Conservation (phyloP, 2,113 vertebrate genomes). For the Leptosomus discolor region DNA sequence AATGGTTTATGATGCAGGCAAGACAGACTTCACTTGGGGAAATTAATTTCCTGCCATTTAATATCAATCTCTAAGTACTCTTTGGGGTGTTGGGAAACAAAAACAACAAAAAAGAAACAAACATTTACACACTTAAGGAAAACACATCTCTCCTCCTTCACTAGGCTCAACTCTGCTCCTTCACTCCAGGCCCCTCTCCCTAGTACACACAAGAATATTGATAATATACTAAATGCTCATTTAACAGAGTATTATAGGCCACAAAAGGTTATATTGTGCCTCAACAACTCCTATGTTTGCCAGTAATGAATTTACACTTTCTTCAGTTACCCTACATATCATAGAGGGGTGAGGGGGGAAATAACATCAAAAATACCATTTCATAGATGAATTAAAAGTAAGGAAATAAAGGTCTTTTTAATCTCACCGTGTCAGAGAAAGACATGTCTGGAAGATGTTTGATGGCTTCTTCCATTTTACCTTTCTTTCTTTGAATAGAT, state of each 20-base stretch:
- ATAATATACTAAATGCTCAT: not conserved
- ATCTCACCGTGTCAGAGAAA: not conserved
- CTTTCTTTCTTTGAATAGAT: not conserved
- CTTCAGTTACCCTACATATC: not conserved
- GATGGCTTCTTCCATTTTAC: not conserved
- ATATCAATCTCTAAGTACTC: not conserved
- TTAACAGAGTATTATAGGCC: not conserved
- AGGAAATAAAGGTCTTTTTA: not conserved
- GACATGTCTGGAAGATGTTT: not conserved
- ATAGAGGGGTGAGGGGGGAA: not conserved
- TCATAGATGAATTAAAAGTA: not conserved
- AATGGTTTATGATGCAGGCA: fast-evolving
- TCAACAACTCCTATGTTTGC: not conserved
- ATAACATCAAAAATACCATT: not conserved
- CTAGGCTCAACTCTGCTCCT: not conserved
- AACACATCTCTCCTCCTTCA: not conserved
- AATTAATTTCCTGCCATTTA: not conserved
- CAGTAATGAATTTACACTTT: not conserved
- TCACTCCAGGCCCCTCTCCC: not conserved
- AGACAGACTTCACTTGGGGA: not conserved
- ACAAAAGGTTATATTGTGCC: not conserved
- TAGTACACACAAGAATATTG: not conserved
- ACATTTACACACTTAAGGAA: not conserved
- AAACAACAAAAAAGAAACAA: not conserved
- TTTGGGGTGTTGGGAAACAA: not conserved